Percentiles rank a stretch among this genome's conserved stretches.
Conservation (phyloP, 2,113 vertebrate genomes). For the Oenanthe melanoleuca region DNA sequence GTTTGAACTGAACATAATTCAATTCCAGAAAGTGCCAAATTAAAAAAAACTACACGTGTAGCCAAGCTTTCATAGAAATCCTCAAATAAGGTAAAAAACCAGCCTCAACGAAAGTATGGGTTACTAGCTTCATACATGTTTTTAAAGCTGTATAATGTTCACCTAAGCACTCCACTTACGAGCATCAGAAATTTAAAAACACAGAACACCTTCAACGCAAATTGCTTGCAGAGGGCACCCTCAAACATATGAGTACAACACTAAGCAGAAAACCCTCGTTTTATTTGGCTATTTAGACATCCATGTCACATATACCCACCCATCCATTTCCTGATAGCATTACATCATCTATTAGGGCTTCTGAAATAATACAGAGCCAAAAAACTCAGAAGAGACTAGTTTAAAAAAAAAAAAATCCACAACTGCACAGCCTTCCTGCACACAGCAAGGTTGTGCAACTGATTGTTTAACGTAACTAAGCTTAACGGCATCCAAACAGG, state of each 20-base stretch:
- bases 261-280: constrained; percentile 56
- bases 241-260: constrained; percentile 65
- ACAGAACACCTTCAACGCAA: constrained; percentile 67
- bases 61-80: constrained; percentile 55
- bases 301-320: constrained; percentile 66
- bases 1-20: constrained; percentile 32
- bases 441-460: constrained; percentile 13
- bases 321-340: constrained; percentile 69
- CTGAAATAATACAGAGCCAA: constrained; percentile 65
- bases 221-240: constrained; percentile 62
- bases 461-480: constrained; percentile 55
- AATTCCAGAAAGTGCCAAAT: constrained; percentile 63
- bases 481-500: constrained; percentile 66
- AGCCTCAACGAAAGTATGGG: constrained; percentile 28
- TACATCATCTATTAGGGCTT: constrained; percentile 65
- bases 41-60: constrained; percentile 14
- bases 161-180: constrained; percentile 70
- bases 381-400: constrained; percentile 48
- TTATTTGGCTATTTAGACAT: constrained; percentile 71
- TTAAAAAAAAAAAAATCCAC: background rate
- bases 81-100: constrained; percentile 42
- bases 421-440: constrained; percentile 52
- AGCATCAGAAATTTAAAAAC: constrained; percentile 68
- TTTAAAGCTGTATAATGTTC: constrained; percentile 69
- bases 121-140: constrained; percentile 56